These are phyloP conservation scores for Anastatus disparis DNA, from an alignment of 1,140 invertebrate species.

Conservation along the genomic window DNA sequence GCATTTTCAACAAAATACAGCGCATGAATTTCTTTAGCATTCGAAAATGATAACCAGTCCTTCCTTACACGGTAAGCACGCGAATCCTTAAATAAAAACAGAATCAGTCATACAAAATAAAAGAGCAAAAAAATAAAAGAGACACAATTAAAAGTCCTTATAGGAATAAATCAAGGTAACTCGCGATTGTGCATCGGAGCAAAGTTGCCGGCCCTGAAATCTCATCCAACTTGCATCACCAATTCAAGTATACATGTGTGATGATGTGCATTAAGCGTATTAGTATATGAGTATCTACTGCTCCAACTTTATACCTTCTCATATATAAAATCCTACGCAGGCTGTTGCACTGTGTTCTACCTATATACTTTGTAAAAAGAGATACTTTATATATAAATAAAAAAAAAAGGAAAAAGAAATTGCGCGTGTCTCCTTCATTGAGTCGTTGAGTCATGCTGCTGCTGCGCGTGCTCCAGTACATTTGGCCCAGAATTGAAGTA, in stretches of 20 bases:
- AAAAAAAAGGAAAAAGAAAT: not conserved
- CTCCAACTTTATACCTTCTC: not conserved
- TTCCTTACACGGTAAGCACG: no score
- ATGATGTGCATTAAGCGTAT: no score
- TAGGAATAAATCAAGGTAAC: not conserved
- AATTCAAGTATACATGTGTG: no score
- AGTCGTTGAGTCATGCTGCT: not conserved
- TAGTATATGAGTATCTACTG: not conserved
- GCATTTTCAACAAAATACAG: no score
- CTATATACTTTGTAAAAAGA: not conserved
- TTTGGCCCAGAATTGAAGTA: not conserved
- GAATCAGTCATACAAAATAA: no score
- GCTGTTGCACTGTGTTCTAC: not conserved
- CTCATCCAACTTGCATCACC: not conserved
- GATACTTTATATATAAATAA: no score
- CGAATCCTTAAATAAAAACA: no score
- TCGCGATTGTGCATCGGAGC: not conserved
- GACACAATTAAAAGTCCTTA: no score
- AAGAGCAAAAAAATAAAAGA: no score
- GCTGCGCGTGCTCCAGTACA: constrained; percentile 7
- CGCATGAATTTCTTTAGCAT: no score
- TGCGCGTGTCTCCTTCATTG: not conserved
- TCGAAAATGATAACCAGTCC: no score
- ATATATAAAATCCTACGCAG: not conserved
- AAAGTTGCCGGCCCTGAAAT: constrained; percentile 13